Percentiles rank a stretch among this genome's conserved stretches.
Conservation (phyloP, 2,797 vertebrate species). For the Sarcophilus harrisii region DNA sequence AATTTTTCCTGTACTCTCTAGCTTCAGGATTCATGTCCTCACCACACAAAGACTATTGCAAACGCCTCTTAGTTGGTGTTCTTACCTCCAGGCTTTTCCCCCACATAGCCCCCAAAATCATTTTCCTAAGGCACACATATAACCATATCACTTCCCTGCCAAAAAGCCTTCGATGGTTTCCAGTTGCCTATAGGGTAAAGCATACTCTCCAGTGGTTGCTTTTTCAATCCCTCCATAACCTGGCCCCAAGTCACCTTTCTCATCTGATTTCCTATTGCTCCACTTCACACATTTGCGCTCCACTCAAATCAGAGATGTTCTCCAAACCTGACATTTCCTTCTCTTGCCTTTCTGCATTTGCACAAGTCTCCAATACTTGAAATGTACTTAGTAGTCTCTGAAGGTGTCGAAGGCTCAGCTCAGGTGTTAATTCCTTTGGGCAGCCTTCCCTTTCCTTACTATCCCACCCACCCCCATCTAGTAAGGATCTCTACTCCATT, state of each 20-base stretch:
- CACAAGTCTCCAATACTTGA: neutral
- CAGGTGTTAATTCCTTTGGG: neutral
- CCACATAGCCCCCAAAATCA: neutral
- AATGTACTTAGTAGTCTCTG: neutral
- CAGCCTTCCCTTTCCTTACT: neutral
- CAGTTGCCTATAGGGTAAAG: neutral
- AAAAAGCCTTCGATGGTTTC: neutral
- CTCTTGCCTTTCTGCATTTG: neutral
- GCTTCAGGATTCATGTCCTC: neutral
- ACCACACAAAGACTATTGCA: neutral
- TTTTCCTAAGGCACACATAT: neutral
- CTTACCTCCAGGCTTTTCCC: neutral
- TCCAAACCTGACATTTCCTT: neutral
- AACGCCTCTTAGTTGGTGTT: neutral
- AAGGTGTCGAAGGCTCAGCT: neutral
- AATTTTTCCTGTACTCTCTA: neutral
- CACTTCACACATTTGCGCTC: neutral
- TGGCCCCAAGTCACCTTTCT: neutral
- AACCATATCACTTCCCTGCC: neutral
- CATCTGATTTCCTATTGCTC: neutral
- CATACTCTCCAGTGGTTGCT: neutral
- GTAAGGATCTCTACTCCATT: neutral
- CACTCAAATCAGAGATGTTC: neutral
- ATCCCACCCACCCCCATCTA: neutral
- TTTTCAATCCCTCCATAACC: neutral